A percentile compares a stretch with the other conserved stretches of the same genome.
Evolutionary conservation across 1,140 invertebrate species (phyloP).

Genomic region (Mycetomoellerius zeteki): DNA sequence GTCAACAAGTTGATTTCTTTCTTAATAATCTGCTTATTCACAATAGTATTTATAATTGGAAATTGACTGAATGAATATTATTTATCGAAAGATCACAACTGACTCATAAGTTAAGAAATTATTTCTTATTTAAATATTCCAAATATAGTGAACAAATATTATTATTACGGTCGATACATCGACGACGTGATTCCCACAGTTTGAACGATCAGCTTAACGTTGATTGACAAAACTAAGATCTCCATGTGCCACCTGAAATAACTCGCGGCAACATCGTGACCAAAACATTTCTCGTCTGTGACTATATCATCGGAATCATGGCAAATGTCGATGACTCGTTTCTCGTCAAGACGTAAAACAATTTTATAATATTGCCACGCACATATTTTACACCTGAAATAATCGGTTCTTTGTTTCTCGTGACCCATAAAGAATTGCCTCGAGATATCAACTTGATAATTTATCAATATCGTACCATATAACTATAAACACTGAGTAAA

Average conservation of each 20-base stretch:
- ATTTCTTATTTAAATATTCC: not conserved
- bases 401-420: slow-evolving; percentile 72
- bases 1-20: not conserved
- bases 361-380: slow-evolving; percentile 30
- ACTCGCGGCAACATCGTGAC: slow-evolving; percentile 78
- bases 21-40: not conserved
- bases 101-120: slow-evolving; percentile 20
- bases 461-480: not conserved
- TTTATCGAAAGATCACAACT: not conserved
- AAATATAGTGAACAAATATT: not conserved
- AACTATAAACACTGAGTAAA: slow-evolving; percentile 10
- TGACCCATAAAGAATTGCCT: not conserved
- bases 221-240: slow-evolving; percentile 80
- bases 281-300: slow-evolving; percentile 80
- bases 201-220: slow-evolving; percentile 67
- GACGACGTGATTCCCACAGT: slow-evolving; percentile 66
- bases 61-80: not conserved
- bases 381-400: slow-evolving; percentile 80
- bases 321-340: slow-evolving; percentile 70
- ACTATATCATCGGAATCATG: slow-evolving; percentile 80
- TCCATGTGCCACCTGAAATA: slow-evolving; percentile 82
- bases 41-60: not conserved
- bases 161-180: not conserved
- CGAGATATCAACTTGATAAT: slow-evolving; percentile 20
- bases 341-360: slow-evolving; percentile 71